Evolutionary conservation across 2,113 vertebrate species (phyloP).

Genomic region (Lasiurus cinereus): DNA sequence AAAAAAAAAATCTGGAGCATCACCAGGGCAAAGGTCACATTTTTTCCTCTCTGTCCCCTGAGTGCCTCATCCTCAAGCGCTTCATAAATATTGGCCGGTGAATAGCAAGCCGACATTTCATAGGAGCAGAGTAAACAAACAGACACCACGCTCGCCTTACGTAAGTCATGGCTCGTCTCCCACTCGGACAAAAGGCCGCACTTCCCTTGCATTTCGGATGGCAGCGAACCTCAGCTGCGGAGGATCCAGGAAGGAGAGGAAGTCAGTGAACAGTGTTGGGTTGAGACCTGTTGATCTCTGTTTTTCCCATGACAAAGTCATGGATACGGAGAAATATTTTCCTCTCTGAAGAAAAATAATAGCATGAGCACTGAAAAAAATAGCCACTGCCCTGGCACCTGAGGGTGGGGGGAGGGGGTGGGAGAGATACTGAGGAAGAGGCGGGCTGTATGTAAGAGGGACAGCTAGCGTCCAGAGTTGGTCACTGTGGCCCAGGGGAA

Average conservation of each 20-base stretch:
- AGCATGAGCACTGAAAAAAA: neutral
- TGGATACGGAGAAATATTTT: slow-evolving; percentile 36
- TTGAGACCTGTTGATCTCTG: neutral
- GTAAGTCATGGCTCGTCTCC: neutral
- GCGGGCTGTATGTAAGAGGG: neutral
- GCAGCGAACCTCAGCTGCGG: slow-evolving; percentile 12
- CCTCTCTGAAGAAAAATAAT: slow-evolving; percentile 46
- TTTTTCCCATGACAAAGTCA: slow-evolving; percentile 10
- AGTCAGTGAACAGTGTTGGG: neutral
- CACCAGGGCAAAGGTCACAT: neutral
- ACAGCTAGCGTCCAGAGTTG: neutral
- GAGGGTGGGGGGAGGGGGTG: fast-evolving
- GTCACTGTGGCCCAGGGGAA: neutral
- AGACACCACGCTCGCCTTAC: neutral
- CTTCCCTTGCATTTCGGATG: slow-evolving; percentile 10
- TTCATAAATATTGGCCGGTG: slow-evolving; percentile 23
- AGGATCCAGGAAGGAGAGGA: slow-evolving; percentile 62
- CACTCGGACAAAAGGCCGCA: slow-evolving; percentile 40
- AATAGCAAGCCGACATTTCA: neutral
- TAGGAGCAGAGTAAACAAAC: neutral
- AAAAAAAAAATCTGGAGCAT: neutral
- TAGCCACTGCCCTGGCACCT: neutral
- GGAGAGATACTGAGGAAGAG: neutral
- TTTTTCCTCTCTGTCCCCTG: neutral
- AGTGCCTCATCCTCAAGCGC: neutral